A percentile compares a stretch with the other conserved stretches of the same genome.
These are phyloP conservation scores for Psilanteris sp. DNA, from an alignment of 1,140 invertebrate genomes.

Conservation along the genomic window DNA sequence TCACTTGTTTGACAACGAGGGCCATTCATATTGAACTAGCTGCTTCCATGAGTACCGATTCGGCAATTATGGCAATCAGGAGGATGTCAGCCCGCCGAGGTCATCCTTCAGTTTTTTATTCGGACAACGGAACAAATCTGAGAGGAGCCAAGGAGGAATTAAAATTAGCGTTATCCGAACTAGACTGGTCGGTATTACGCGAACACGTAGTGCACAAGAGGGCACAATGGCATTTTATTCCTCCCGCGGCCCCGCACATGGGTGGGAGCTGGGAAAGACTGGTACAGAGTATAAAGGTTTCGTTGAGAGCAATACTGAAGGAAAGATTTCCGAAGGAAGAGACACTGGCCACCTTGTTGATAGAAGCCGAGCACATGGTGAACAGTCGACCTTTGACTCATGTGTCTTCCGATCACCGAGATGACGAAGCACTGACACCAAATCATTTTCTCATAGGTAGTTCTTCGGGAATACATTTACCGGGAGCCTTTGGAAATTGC, in stretches of 20 bases:
- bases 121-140: conserved; percentile 63
- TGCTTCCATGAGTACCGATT: conserved; percentile 36
- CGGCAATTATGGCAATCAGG: conserved; percentile 63
- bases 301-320: background rate
- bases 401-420: conserved; percentile 53
- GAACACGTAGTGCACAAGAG: too few relatives aligned
- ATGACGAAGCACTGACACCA: conserved; percentile 67
- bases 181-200: too few relatives aligned
- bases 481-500: background rate
- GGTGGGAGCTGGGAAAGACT: conserved; percentile 35
- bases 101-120: conserved; percentile 37
- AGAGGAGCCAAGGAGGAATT: conserved; percentile 7
- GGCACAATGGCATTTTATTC: conserved; percentile 26
- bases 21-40: too few relatives aligned
- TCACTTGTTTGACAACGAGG: too few relatives aligned
- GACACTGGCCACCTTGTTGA: conserved; percentile 2
- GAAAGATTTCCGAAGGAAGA: background rate
- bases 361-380: conserved; percentile 5
- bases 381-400: conserved; percentile 65
- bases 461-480: conserved; percentile 5
- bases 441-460: conserved; percentile 65
- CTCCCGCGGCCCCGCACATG: conserved; percentile 16
- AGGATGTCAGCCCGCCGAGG: conserved; percentile 63
- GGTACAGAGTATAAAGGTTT: conserved; percentile 4
- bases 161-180: background rate